Evolutionary conservation across 2,113 vertebrate species (phyloP), one percentile per base, ranked within the genome.

Genomic region (Sylvilagus bachmani): DNA sequence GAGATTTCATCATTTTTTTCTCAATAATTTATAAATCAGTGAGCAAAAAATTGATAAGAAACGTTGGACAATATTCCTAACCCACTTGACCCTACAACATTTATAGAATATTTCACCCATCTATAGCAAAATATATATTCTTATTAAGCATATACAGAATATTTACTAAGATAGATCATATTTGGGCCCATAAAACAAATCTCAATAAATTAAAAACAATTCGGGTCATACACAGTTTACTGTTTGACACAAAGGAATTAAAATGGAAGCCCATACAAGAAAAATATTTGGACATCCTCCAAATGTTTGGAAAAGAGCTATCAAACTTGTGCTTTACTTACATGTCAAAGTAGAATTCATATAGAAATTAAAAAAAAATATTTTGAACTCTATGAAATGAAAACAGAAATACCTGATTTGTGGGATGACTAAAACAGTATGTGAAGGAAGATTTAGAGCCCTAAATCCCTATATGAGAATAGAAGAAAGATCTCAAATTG

Each of bases 381-480:
- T 90, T 96, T 85, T 90, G 10, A 86, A n/a, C 9, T 38, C 44
- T 93, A 69, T 81, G 25, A 96, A 95, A 90, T 94, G 36, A 81
- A 95, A 94, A 80, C 44, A 82, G 1, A 51, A 31, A 22, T 78
- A 80, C 49, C 9, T 78, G 21, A 89, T 89, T 80, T 71, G 25
- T 77, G 58, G 85, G 29, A 92, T 86, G 78, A 61, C 16, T 71
- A 70, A 75, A 61, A 73, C 29, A 93, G 44, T 73, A 31, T 6
- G 70, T 70, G 58, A 44, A 49, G 75, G 38, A 80, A 81, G 89
- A 75, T 94, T 53, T 70, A 33, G 44, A 92, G 61, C 31, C 80
- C 44, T 79, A 71, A 84, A 7, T 24, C 1, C 24, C n/a, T 71
- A 1, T 51, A 51, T 74, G 38, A 95, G 29, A 81, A 36, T 7